Base-by-base conservation (phyloP, 2,888 invertebrate genomes). In the Hyposoter dolosus region DNA sequence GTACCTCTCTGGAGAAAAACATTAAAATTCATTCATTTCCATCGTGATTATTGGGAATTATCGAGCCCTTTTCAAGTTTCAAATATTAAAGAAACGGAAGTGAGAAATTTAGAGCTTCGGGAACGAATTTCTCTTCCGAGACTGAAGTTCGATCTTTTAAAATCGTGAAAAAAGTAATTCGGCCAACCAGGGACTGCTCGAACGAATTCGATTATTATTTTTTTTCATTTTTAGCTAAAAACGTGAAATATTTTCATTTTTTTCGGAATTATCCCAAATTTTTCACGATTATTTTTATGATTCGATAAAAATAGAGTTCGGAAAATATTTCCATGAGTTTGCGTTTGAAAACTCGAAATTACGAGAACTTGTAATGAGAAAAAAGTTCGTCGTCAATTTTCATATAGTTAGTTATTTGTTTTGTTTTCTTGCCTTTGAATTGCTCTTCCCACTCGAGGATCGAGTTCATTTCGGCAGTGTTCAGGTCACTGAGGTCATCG, bases 391-490 rank as follows among this genome's bases (percentile, higher is more conserved):
- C 7, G 35, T 3, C 35, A 35, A 66, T 40, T 40, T n/a, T 17
- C 3, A 6, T n/a, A 28, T 45, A 12, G 15, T 47, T 47, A 10
- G 19, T 74, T 56, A 28, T 9, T 40, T 5, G 17, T 23, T 40
- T 56, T 60, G 3, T 72, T 53, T 5, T 47, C 81, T 92, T 95
- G 98, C 98, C 99, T 96, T 97, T 97, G 94, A 99, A 98, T 94
- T 99, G 99, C 94, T 97, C 97, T 94, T 99, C 99, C 99, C 99
- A 99, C 95, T 99, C 99, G 89, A 96, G 96, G 9, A 99, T 97
- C 32, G 98, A 98, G 90, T 98, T 98, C 98, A 99, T 98, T 95
- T 99, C 98, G 95, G 97, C 96, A 17, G 97, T 96, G 92, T 97
- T 97, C 81, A 99, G 96, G 94, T 99, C 99, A 94, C 98, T 98